Evolutionary conservation across 2,888 invertebrate species (phyloP), one percentile per base, ranked within the genome.

Genomic region (Mesorhabditis spiculigera): DNA sequence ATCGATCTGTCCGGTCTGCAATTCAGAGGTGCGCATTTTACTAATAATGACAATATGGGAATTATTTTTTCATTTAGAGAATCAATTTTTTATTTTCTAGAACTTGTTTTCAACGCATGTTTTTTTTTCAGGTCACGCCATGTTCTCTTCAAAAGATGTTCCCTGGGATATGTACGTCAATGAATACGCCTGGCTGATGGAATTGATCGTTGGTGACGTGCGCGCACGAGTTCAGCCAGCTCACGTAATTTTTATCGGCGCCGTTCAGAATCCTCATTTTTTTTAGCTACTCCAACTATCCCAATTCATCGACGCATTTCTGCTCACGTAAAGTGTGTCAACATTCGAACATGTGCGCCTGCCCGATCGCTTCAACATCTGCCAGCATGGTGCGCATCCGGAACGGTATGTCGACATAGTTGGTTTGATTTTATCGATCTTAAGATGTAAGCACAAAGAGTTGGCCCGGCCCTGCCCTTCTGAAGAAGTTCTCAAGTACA

Each of bases 171-270:
- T 94, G 86, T 96, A 96, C 82, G 95, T 96, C 0, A 88, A 97
- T 28, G 98, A 98, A 86, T 98, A 98, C 86, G 94, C 93, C 0
- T 98, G 98, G 98, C 89, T 96, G 81, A 91, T 97, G 81, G 97
- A 98, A 87, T 69, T 95, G 4, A 93, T 95, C 80, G 87, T 97
- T 63, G 97, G 97, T 0, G 94, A 95, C 86, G 87, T 98, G 28
- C 93, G 92, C 43, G 96, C 95, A 0, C 92, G 93, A 84, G 88
- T 97, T 45, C 69, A 76, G 5, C 79, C 83, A 1, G 65, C 73
- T 16, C 79, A 82, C 65, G 82, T 81, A 16, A 65, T 42, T 43
- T 43, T 13, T 65, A 65, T 65, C 13, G 13, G 10, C 13, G 13
- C 43, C 64, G 41, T 65, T 65, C 63, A 6, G 13, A 70, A 71